phyloP scores from a whole-genome alignment of 2,797 vertebrate species.

The Hippoglossus hippoglossus region DNA sequence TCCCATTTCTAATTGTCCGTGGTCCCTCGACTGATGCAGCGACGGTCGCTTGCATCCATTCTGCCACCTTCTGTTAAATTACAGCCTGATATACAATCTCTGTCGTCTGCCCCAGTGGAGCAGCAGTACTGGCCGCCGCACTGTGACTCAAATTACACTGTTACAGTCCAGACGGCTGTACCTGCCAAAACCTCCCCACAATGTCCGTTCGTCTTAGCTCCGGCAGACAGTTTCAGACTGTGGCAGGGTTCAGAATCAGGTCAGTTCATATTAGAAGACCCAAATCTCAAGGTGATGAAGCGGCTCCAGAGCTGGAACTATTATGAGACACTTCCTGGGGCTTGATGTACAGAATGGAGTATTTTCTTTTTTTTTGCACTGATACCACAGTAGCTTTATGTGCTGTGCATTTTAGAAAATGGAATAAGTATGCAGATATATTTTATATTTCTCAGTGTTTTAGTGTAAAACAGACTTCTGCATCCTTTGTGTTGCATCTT shows the following conservation, averaged over 20 bases:
- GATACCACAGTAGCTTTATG: conserved; percentile 26
- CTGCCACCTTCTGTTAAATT: conserved; percentile 37
- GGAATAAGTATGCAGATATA: not conserved
- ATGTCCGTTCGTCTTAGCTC: conserved; percentile 48
- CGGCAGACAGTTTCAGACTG: conserved; percentile 52
- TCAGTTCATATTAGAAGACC: conserved; percentile 57
- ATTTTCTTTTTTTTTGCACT: conserved; percentile 43
- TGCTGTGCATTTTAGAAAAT: conserved; percentile 15
- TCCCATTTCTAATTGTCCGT: not conserved
- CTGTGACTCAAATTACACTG: conserved; percentile 56
- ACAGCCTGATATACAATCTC: conserved; percentile 31
- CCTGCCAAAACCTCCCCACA: conserved; percentile 55
- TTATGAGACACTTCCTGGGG: conserved; percentile 45
- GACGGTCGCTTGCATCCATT: conserved; percentile 4
- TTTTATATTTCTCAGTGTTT: conserved; percentile 33
- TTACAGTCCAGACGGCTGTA: conserved; percentile 34
- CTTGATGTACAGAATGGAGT: conserved; percentile 22
- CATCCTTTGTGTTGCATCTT: conserved; percentile 21
- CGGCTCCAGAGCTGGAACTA: conserved; percentile 50
- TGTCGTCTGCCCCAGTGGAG: conserved; percentile 17
- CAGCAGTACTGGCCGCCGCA: conserved; percentile 17
- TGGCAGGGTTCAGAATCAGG: conserved; percentile 69
- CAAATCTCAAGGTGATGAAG: conserved; percentile 57
- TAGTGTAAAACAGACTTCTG: not conserved
- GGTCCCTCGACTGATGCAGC: not conserved